phyloP scores from a whole-genome alignment of 1,140 invertebrate genomes.

The Aphidius gifuensis region DNA sequence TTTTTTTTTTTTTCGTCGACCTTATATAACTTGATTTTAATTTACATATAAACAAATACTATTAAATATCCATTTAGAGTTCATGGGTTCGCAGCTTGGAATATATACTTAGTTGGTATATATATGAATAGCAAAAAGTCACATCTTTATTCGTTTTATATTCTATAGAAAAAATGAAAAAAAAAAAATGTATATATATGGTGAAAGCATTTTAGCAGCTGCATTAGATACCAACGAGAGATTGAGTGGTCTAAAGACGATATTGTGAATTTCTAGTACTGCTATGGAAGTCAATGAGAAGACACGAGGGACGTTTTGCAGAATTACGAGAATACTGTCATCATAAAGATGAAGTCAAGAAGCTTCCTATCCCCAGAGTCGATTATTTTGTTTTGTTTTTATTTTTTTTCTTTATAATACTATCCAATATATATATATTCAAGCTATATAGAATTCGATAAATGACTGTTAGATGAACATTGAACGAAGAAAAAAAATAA shows the following conservation, averaged over 20 bases:
- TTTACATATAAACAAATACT: no score
- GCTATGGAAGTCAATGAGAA: conserved; percentile 1
- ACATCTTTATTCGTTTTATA: no score
- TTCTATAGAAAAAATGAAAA: no score
- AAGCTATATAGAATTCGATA: not conserved
- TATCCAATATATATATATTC: not conserved
- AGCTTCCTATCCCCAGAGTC: not conserved
- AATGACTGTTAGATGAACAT: not conserved
- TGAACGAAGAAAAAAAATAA: conserved; percentile 2
- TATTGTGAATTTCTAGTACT: conserved; percentile 1
- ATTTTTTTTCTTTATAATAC: not conserved
- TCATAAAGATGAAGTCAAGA: conserved; percentile 18
- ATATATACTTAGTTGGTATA: no score
- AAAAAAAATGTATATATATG: no score
- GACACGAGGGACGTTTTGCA: conserved; percentile 2
- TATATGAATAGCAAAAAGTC: no score
- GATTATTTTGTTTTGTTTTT: not conserved
- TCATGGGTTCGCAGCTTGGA: no score
- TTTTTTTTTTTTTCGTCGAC: no score
- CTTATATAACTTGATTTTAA: no score
- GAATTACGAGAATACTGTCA: conserved; percentile 14
- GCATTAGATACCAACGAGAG: not conserved
- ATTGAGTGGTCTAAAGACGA: conserved; percentile 6
- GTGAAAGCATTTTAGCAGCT: no score
- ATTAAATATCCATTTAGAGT: no score